Evolutionary conservation across 2,113 vertebrate species (phyloP).

Genomic region (Gnathonemus longibarbis): DNA sequence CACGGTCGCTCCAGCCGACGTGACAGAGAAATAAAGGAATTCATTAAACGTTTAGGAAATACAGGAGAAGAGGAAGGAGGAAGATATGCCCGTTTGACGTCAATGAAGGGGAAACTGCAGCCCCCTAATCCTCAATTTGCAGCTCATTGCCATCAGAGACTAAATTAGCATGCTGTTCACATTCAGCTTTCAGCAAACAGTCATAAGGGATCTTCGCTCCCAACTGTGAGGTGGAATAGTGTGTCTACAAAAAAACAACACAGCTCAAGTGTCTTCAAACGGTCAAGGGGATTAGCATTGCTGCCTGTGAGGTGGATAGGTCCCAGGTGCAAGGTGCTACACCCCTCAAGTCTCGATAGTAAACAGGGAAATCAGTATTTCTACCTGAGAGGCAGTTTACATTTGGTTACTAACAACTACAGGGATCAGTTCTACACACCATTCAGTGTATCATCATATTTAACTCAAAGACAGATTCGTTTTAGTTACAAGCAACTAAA

Average conservation of each 20-base stretch:
- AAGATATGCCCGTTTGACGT: background rate
- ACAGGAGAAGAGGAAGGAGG: background rate
- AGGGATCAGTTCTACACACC: background rate
- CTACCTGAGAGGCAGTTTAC: background rate
- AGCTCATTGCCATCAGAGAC: background rate
- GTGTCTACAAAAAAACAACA: background rate
- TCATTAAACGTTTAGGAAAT: slow-evolving; percentile 5
- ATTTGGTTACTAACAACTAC: background rate
- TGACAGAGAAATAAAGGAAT: slow-evolving; percentile 2
- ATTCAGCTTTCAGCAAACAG: background rate
- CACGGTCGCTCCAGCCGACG: background rate
- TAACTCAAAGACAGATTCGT: background rate
- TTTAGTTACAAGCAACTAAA: background rate
- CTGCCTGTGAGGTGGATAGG: background rate
- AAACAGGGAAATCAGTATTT: background rate
- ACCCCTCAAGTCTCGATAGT: background rate
- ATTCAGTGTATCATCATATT: background rate
- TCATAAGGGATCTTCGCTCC: background rate
- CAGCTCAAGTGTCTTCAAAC: background rate
- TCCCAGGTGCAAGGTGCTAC: background rate
- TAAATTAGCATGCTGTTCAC: slow-evolving; percentile 2
- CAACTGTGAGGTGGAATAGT: background rate
- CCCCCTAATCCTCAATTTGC: background rate
- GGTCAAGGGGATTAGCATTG: background rate
- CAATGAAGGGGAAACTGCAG: background rate